A percentile compares a stretch with the other conserved stretches of the same genome.
These are phyloP conservation scores for Drosophila nikananu DNA, from an alignment of 1,140 invertebrate species.

Conservation along the genomic window DNA sequence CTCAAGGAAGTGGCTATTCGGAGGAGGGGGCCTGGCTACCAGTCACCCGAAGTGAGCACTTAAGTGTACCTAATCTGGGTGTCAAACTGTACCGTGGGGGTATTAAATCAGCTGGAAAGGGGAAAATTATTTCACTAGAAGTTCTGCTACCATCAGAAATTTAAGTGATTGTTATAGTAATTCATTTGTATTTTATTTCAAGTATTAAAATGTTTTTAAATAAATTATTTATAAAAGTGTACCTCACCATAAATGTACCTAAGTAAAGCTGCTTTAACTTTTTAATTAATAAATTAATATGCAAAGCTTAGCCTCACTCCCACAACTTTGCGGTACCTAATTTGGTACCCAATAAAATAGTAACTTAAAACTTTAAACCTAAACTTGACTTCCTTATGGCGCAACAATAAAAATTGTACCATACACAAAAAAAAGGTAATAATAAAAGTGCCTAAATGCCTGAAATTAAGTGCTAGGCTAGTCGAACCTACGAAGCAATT, in stretches of 20 bases:
- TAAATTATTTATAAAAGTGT: background rate
- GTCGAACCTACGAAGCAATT: slow-evolving; percentile 29
- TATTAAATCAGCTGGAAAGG: too few relatives aligned
- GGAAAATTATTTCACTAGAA: background rate
- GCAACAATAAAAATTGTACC: slow-evolving; percentile 31
- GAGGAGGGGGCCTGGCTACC: slow-evolving; percentile 27
- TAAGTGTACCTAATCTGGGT: slow-evolving; percentile 53
- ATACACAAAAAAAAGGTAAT: background rate
- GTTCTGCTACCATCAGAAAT: background rate
- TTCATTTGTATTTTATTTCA: background rate
- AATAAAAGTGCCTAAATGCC: slow-evolving; percentile 29
- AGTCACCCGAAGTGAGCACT: slow-evolving; percentile 39
- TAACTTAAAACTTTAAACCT: background rate
- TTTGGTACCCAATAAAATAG: background rate
- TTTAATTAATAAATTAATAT: background rate
- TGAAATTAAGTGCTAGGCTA: slow-evolving; percentile 29
- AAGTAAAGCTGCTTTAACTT: background rate
- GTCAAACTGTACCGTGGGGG: slow-evolving; percentile 21
- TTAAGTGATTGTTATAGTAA: background rate
- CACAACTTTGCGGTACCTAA: slow-evolving; percentile 1
- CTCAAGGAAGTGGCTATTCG: slow-evolving; percentile 46
- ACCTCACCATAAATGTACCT: background rate
- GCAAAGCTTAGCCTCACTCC: background rate
- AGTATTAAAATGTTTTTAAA: background rate
- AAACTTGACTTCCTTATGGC: slow-evolving; percentile 19